Evolutionary conservation across 2,113 vertebrate genomes (phyloP).

Genomic region (Ictalurus punctatus): DNA sequence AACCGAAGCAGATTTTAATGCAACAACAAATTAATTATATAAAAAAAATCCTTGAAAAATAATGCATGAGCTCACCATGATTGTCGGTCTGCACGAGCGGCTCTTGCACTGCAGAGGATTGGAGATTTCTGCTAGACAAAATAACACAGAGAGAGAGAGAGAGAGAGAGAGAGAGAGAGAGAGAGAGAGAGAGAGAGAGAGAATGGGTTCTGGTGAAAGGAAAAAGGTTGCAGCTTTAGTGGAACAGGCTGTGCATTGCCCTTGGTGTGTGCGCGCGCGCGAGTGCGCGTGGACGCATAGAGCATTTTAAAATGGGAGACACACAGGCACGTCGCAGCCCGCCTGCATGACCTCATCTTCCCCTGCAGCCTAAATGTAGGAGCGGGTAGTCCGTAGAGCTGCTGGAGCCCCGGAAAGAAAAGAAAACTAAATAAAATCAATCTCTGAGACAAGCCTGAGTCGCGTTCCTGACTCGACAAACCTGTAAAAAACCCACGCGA

Average conservation of each 20-base stretch:
- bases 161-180: no score
- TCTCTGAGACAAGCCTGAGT: background rate
- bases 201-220: no score
- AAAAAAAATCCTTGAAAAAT: background rate
- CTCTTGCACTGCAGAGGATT: conserved; percentile 34
- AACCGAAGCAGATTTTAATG: background rate
- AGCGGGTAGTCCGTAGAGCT: conserved; percentile 36
- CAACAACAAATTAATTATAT: background rate
- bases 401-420: conserved; percentile 18
- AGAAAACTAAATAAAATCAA: background rate
- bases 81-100: conserved; percentile 27
- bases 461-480: background rate
- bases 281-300: background rate
- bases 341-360: conserved; percentile 58
- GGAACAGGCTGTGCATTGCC: conserved; percentile 34
- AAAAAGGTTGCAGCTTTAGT: background rate
- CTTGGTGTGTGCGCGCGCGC: conserved; percentile 27
- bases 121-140: conserved; percentile 31
- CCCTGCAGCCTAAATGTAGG: conserved; percentile 50
- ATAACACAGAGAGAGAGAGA: background rate
- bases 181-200: background rate
- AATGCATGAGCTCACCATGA: conserved; percentile 35
- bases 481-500: background rate
- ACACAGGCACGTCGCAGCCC: conserved; percentile 34
- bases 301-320: conserved; percentile 35